Conservation (phyloP, 2,797 vertebrate species). For the Xenentodon cancila region DNA sequence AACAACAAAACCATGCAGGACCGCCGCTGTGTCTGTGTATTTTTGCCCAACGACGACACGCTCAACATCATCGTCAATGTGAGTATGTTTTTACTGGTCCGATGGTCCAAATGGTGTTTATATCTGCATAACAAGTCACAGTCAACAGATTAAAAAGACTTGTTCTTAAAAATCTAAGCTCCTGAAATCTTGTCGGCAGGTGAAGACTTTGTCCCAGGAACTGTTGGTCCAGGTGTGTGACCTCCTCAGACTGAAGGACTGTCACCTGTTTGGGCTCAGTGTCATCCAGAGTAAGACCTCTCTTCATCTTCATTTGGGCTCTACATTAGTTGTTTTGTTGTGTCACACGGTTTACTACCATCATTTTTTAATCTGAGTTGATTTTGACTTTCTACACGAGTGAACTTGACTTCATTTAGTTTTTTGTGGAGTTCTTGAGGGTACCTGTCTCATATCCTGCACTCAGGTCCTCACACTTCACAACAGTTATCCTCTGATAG, state of each 20-base stretch:
- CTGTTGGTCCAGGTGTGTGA: constrained; percentile 96
- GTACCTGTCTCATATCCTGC: too few relatives aligned
- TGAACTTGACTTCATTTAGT: too few relatives aligned
- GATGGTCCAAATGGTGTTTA: neutral
- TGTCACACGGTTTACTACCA: too few relatives aligned
- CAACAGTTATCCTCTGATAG: too few relatives aligned
- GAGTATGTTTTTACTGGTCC: constrained; percentile 69
- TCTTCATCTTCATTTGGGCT: neutral
- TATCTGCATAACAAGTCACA: neutral
- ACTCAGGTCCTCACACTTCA: too few relatives aligned
- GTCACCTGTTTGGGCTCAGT: constrained; percentile 97
- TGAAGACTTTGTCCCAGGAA: constrained; percentile 96
- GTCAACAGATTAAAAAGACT: neutral
- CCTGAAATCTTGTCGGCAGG: constrained; percentile 75
- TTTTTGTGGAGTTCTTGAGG: too few relatives aligned
- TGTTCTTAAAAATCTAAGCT: neutral
- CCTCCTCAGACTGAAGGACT: constrained; percentile 95
- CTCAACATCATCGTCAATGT: constrained; percentile 97
- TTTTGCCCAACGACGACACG: constrained; percentile 96
- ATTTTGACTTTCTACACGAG: too few relatives aligned
- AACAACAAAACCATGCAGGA: constrained; percentile 99
- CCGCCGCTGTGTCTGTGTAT: constrained; percentile 97
- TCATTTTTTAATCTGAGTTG: too few relatives aligned
- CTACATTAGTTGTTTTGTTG: too few relatives aligned
- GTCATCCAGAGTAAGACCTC: constrained; percentile 94